Conservation (phyloP, 35 echinoderm and acorn worm genomes). For the Apostichopus californicus region DNA sequence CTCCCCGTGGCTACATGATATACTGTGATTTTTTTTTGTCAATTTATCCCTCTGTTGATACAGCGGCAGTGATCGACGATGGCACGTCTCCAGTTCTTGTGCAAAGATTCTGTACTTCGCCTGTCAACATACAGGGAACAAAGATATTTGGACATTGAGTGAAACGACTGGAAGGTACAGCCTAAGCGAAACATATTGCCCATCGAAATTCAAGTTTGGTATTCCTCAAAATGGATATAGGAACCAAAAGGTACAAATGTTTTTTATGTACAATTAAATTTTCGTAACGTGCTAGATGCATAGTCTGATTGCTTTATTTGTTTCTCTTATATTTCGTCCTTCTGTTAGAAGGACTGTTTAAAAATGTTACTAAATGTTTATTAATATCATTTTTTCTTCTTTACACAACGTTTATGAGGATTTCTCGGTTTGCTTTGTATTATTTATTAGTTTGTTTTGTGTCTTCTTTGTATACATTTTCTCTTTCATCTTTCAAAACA, state of each 20-base stretch:
- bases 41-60: neutral
- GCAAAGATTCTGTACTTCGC: constrained; percentile 46
- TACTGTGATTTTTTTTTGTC: neutral
- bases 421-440: too few species aligned
- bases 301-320: too few species aligned
- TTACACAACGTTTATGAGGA: too few species aligned
- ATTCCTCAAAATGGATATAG: constrained; percentile 81
- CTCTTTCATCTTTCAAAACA: too few species aligned
- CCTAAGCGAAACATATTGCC: constrained; percentile 39
- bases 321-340: too few species aligned
- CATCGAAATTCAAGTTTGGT: constrained; percentile 62
- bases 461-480: too few species aligned
- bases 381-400: too few species aligned
- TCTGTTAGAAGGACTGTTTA: too few species aligned
- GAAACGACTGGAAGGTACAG: constrained; percentile 54
- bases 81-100: constrained; percentile 67
- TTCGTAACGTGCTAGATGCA: neutral
- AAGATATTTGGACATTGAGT: constrained; percentile 75
- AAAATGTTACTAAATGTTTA: too few species aligned
- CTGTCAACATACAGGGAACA: constrained; percentile 67
- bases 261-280: neutral
- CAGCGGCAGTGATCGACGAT: constrained; percentile 59
- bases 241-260: constrained; percentile 75
- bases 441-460: too few species aligned
- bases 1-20: too few species aligned